Evolutionary conservation across 2,113 vertebrate genomes (phyloP), one percentile per base, ranked within the genome.

Genomic region (Romanogobio albipinnatus): DNA sequence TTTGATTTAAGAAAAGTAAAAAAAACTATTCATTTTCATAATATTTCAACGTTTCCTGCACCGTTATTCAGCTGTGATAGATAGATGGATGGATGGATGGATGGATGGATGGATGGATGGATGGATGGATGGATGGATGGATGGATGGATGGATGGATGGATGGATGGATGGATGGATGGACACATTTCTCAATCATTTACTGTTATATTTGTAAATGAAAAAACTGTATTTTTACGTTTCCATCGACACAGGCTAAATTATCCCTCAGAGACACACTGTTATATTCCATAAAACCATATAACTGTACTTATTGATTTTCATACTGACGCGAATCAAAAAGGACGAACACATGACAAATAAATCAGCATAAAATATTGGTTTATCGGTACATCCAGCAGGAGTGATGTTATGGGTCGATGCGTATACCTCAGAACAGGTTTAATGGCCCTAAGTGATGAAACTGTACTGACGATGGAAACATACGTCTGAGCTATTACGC

Each of bases 391-490:
- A 81, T 29, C 74, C 47, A 47, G 43, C 61, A 47, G 26, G 14
- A 24, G n/a, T 61, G 24, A 14, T 47, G 15, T 81, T 68, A 51
- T 68, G 61, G 79, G 68, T 81, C 45, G 17, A 81, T 81, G 68
- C 0, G 5, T n/a, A 49, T n/a, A 8, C 36, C 3, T 17, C 77
- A 7, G 8, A 80, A 68, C 24, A 68, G 24, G n/a, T 51, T 47
- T 62, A 51, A 36, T 51, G 43, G 26, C 29, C 45, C 22, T 64
- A n/a, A 47, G n/a, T 59, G 59, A 81, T 33, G 43, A 81, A 47
- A 51, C 17, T 51, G 78, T 24, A 49, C 39, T 13, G 45, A 81
- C 68, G 39, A 33, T 36, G 78, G 78, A 66, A 66, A 81, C 45
- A 51, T 49, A 80, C 1, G 0, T 68, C 61, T 81, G 79, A 29